A percentile compares a stretch with the other conserved stretches of the same genome.
Conservation (phyloP, 2,888 invertebrate species). For the Papilio protenor region DNA sequence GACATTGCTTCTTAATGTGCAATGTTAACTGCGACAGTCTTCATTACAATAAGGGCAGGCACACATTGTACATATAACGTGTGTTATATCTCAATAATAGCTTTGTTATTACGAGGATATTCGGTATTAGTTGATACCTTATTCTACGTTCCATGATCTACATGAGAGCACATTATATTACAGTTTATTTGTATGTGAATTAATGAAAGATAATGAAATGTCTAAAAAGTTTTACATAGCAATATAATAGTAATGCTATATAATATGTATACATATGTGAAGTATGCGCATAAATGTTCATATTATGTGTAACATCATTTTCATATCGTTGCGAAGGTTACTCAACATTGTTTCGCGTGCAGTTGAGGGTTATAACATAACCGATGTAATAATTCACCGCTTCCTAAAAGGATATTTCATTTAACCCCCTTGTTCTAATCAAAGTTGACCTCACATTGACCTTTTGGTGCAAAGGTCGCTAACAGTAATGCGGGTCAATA, state of each 20-base stretch:
- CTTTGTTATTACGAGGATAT: background rate
- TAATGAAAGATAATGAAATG: too few relatives aligned
- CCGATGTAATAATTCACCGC: conserved; percentile 26
- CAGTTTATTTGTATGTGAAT: too few relatives aligned
- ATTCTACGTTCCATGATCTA: too few relatives aligned
- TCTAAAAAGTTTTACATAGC: too few relatives aligned
- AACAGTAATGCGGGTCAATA: conserved; percentile 53
- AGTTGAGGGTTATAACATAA: conserved; percentile 25
- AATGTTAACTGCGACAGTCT: conserved; percentile 49
- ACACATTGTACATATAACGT: background rate
- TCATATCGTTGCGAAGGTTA: conserved; percentile 5
- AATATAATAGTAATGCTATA: background rate
- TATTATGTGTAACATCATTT: background rate
- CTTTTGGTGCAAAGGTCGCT: conserved; percentile 58
- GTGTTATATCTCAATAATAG: background rate
- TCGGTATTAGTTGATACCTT: background rate
- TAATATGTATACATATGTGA: background rate
- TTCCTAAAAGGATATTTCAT: conserved; percentile 49
- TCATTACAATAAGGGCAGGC: conserved; percentile 40
- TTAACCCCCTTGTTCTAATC: conserved; percentile 55
- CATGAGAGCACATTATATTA: too few relatives aligned
- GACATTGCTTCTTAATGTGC: conserved; percentile 63
- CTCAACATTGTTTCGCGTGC: conserved; percentile 20
- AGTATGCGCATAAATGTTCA: background rate
- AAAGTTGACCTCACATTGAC: conserved; percentile 64